Base-by-base conservation (phyloP, 2,888 invertebrate genomes). In the Cerceris ruficornis region DNA sequence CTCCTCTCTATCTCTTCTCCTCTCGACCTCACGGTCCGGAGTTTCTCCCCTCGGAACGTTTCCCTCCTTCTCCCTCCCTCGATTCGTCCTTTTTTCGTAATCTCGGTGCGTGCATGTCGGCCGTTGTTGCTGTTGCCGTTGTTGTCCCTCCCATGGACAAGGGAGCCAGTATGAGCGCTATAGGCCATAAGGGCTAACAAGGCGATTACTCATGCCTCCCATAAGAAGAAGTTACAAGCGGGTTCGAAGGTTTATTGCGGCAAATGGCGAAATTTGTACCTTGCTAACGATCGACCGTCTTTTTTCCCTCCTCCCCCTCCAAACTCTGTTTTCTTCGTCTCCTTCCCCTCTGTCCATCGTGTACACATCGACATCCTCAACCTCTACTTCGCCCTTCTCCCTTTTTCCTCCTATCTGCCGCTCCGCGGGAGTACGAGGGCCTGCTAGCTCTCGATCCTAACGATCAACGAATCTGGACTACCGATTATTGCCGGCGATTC, bases 201-300 rank as follows among this genome's bases (percentile, higher is more conserved):
- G 92, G 88, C 90, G 91, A 92, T 92, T 91, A 92, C 91, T 92
- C 92, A 92, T 92, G 90, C 90, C 89, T 89, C 83, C 90, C 90
- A 91, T 90, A 91, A 91, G 90, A 89, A 91, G 90, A 91, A 91
- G 89, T 91, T 91, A 91, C 92, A 92, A 90, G 91, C 90, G 83
- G 85, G 86, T 88, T 88, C 86, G 88, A 90, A 91, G 90, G 90
- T 92, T 92, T 92, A 91, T 91, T 92, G 90, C 91, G 87, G 91
- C 91, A 91, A 92, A 92, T 92, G 91, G 90, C 88, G 88, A 92
- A 92, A 92, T 92, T 92, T 92, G 92, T 92, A 91, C 91, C 90
- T 90, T 86, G 88, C 90, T 92, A 91, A 91, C 90, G 91, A 92
- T 91, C 90, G 86, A 82, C 84, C 86, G 76, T 83, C 84, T 80